Evolutionary conservation across 2,113 vertebrate species (phyloP), one percentile per base, ranked within the genome.

Genomic region (Sylvietta virens): DNA sequence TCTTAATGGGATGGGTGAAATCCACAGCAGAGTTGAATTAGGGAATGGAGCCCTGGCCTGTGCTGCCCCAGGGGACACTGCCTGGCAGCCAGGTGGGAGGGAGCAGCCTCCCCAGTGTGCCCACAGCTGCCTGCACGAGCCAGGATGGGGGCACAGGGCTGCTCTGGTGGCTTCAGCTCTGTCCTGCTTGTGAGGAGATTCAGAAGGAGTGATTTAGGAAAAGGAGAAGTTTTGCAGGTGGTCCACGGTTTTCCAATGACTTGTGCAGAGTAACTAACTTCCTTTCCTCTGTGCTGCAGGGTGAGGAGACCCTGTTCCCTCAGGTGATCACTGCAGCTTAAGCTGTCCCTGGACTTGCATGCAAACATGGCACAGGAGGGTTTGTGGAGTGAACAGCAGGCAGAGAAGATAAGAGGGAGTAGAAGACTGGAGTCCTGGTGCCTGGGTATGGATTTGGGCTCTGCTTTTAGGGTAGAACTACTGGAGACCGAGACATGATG

Each of bases 221-320:
- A 73, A 67, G 23, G 18, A 69, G n/a, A 22, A 44, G 10, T 67
- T 92, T 35, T 80, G 8, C 53, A 62, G 21, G 22, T 80, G 23
- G 20, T 56, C 33, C 64, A 53, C 37, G 64, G 70, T 73, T 84
- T 87, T 65, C 72, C 72, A 58, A 0, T 57, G 28, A 15, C 26
- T 71, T 13, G 6, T 69, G 66, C 76, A 53, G 51, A n/a, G 13
- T 51, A 21, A 62, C 39, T 82, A 50, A 66, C 15, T 42, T 80
- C 16, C 15, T 51, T 35, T 73, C 31, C 24, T 53, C 0, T 1
- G 2, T 39, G 31, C 27, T 35, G 50, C 1, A 1, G 18, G 27
- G 7, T 56, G 64, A 91, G 51, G 19, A 64, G 27, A 60, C 4
- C 2, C 40, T 61, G 1, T 48, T 39, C 12, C 58, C 51, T 74